A percentile compares a stretch with the other conserved stretches of the same genome.
These are phyloP conservation scores for Syngnathoides biaculeatus DNA, from an alignment of 2,113 vertebrate genomes.

Conservation along the genomic window DNA sequence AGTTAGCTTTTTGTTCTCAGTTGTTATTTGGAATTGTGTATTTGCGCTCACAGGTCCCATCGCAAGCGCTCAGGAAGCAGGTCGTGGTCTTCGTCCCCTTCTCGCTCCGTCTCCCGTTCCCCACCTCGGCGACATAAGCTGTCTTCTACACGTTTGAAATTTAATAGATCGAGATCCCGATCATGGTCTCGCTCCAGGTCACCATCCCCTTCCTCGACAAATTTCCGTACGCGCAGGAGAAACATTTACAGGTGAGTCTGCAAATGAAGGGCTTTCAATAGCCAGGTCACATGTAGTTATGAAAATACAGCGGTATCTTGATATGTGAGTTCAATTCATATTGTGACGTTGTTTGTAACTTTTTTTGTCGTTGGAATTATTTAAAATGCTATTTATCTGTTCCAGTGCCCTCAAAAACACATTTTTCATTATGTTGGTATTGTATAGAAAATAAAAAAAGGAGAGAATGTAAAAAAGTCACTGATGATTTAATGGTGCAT, in stretches of 20 bases:
- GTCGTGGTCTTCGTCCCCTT: constrained; percentile 68
- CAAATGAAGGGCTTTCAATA: background rate
- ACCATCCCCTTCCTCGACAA: constrained; percentile 31
- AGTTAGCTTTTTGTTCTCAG: background rate
- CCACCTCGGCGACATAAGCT: constrained; percentile 34
- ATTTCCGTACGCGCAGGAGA: constrained; percentile 19
- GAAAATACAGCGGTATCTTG: background rate
- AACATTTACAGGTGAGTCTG: constrained; percentile 53
- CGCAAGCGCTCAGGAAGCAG: constrained; percentile 67
- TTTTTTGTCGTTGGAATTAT: background rate
- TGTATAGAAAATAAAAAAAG: too few species aligned
- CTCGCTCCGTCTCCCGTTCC: constrained; percentile 64
- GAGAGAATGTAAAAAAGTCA: too few species aligned
- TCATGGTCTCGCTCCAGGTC: constrained; percentile 60
- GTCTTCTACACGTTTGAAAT: constrained; percentile 26
- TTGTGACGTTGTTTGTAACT: background rate
- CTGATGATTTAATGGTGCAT: too few species aligned
- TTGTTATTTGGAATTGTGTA: background rate
- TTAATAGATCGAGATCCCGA: constrained; percentile 45
- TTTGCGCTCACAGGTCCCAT: constrained; percentile 52
- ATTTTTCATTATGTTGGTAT: too few species aligned
- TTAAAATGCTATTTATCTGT: too few species aligned
- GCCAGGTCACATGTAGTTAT: background rate
- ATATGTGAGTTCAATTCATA: background rate
- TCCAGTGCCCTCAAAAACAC: too few species aligned